Evolutionary conservation across 1,140 invertebrate species (phyloP).

Genomic region (Micrasema longulum): DNA sequence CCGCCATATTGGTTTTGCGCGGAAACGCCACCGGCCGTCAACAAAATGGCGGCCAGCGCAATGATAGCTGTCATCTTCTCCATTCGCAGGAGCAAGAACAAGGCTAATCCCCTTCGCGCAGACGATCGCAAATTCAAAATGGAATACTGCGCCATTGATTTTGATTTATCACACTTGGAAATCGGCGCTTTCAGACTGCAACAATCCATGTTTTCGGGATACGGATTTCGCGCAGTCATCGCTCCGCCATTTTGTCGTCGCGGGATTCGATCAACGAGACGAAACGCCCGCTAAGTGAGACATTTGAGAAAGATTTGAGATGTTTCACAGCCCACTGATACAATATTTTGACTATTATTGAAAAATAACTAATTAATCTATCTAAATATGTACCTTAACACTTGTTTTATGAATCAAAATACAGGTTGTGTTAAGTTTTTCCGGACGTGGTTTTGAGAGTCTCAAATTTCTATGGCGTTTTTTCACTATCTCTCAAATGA

Average conservation of each 20-base stretch:
- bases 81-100: constrained; percentile 51
- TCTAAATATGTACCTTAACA: background rate
- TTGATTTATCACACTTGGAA: background rate
- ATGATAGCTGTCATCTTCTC: constrained; percentile 13
- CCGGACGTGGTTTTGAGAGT: background rate
- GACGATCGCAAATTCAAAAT: background rate
- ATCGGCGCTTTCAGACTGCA: background rate
- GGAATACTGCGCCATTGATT: background rate
- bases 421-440: background rate
- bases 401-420: background rate
- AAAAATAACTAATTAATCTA: background rate
- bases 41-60: constrained; percentile 38
- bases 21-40: background rate
- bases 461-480: background rate
- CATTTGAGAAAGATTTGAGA: background rate
- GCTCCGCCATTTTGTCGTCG: constrained; percentile 10
- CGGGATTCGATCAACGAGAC: background rate
- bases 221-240: constrained; percentile 4
- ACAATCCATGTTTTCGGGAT: background rate
- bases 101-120: constrained; percentile 11
- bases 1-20: constrained; percentile 44
- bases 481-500: background rate
- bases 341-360: background rate
- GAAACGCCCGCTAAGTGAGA: background rate
- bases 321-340: background rate